A percentile compares a stretch with the other conserved stretches of the same genome.
Conservation (phyloP, 2,888 invertebrate genomes). For the Leptinotarsa tumamoca region DNA sequence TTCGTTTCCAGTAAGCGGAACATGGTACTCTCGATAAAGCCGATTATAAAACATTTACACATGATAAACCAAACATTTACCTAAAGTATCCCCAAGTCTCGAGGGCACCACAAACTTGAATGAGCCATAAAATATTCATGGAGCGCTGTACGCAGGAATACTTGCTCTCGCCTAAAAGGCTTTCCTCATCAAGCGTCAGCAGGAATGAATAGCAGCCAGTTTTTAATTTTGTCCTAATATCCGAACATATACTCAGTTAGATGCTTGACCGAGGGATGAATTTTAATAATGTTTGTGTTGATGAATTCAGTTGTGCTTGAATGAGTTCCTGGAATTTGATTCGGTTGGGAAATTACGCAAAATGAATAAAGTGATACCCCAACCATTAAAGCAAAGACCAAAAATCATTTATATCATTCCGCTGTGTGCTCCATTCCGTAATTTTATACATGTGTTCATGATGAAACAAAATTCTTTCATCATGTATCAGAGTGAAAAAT, state of each 20-base stretch:
- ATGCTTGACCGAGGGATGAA: conserved; percentile 37
- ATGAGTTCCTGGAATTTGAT: neutral
- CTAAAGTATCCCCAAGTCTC: conserved; percentile 35
- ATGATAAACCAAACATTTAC: conserved; percentile 40
- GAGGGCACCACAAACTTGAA: conserved; percentile 36
- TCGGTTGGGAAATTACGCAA: neutral
- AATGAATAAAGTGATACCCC: neutral
- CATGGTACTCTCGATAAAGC: conserved; percentile 34
- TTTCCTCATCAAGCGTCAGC: conserved; percentile 38
- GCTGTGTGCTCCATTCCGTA: too few species aligned
- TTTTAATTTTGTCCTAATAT: conserved; percentile 41
- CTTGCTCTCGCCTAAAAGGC: conserved; percentile 33
- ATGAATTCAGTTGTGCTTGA: neutral
- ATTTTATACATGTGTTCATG: too few species aligned
- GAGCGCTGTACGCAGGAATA: conserved; percentile 9
- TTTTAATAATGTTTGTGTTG: conserved; percentile 30
- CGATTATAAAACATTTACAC: conserved; percentile 42
- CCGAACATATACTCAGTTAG: conserved; percentile 39
- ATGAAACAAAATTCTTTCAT: too few species aligned
- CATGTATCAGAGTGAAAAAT: too few species aligned
- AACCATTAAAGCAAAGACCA: neutral
- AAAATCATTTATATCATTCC: too few species aligned
- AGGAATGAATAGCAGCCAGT: conserved; percentile 32
- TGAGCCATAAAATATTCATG: conserved; percentile 39
- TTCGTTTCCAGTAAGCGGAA: conserved; percentile 21